phyloP scores from a whole-genome alignment of 2,888 invertebrate species.

The Synergus gifuensis region DNA sequence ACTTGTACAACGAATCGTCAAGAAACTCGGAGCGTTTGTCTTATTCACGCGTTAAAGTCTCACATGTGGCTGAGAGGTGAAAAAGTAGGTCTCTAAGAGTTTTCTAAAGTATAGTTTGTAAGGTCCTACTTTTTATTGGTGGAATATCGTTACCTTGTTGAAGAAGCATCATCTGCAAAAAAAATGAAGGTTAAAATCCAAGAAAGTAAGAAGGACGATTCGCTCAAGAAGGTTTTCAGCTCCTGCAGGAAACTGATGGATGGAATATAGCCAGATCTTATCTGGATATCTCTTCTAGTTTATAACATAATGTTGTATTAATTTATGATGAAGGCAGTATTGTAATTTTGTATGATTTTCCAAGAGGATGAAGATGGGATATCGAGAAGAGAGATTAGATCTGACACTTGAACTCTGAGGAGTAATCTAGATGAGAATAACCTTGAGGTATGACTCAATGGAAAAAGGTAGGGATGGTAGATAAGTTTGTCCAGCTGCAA shows the following conservation, averaged over 20 bases:
- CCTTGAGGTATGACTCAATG: not conserved
- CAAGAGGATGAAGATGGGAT: not conserved
- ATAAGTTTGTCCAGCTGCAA: not conserved
- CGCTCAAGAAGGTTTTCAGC: not conserved
- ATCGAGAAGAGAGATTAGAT: slow-evolving; percentile 1
- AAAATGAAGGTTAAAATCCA: no score
- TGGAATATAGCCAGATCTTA: not conserved
- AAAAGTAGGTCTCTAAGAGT: no score
- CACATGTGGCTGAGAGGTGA: no score
- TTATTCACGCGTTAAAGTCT: no score
- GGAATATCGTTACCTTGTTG: no score
- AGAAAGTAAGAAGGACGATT: no score
- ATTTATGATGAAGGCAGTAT: not conserved
- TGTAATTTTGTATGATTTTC: slow-evolving; percentile 1
- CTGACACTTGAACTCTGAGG: not conserved
- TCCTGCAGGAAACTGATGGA: not conserved
- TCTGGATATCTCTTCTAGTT: not conserved
- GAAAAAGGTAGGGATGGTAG: not conserved
- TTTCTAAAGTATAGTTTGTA: no score
- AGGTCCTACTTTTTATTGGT: no score
- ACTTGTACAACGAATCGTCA: no score
- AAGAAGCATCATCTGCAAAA: not conserved
- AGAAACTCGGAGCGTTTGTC: no score
- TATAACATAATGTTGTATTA: not conserved
- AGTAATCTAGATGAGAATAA: slow-evolving; percentile 3